Evolutionary conservation across 2,113 vertebrate genomes (phyloP).

Genomic region (Syngnathus scovelli): DNA sequence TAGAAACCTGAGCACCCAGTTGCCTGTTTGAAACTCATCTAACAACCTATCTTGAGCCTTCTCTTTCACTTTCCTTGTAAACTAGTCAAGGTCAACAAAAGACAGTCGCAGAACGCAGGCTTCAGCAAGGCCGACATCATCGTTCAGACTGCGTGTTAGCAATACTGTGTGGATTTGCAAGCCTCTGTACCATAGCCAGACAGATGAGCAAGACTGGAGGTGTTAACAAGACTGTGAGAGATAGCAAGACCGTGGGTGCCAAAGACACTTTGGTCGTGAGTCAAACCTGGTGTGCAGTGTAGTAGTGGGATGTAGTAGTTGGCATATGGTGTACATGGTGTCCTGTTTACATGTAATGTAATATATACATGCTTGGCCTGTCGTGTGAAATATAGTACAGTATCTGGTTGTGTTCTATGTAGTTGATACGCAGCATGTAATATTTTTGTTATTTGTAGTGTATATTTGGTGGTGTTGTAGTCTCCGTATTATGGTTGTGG

Average conservation of each 20-base stretch:
- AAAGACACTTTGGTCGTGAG: background rate
- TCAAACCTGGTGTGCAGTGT: background rate
- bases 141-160: background rate
- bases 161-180: constrained; percentile 12
- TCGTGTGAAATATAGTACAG: background rate
- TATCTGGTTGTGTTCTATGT: background rate
- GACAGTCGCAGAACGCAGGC: background rate
- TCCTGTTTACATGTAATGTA: background rate
- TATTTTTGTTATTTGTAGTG: background rate
- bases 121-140: background rate
- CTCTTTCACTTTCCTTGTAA: background rate
- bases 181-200: constrained; percentile 4
- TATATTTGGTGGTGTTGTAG: background rate
- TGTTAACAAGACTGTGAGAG: constrained; percentile 2
- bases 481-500: background rate
- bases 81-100: background rate
- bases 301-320: background rate
- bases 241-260: background rate
- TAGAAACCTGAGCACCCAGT: constrained; percentile 39
- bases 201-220: constrained; percentile 5
- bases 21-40: constrained; percentile 18
- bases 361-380: background rate
- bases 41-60: constrained; percentile 11
- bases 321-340: background rate
- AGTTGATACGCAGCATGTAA: background rate